Evolutionary conservation across 2,888 invertebrate species (phyloP).

Genomic region (Drosophila crucigera): DNA sequence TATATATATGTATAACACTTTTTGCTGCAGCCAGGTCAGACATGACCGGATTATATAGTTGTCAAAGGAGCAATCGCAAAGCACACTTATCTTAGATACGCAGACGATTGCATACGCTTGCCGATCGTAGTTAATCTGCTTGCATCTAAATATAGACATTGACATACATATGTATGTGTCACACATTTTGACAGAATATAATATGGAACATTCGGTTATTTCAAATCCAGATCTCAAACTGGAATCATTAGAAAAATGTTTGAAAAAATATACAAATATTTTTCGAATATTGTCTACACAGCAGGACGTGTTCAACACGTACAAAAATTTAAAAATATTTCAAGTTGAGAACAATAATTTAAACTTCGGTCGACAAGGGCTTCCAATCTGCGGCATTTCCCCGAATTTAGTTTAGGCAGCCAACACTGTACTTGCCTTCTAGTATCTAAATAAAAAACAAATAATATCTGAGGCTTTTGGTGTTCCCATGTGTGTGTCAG

Average conservation of each 20-base stretch:
- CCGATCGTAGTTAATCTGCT: neutral
- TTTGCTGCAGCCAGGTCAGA: neutral
- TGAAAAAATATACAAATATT: neutral
- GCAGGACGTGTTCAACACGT: neutral
- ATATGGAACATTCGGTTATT: neutral
- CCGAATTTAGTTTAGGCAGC: neutral
- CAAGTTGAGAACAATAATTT: neutral
- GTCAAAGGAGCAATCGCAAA: neutral
- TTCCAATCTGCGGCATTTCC: neutral
- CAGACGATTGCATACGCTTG: neutral
- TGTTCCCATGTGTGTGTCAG: neutral
- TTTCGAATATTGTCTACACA: neutral
- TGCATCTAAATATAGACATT: neutral
- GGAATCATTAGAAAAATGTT: neutral
- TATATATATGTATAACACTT: neutral
- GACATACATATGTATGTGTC: neutral
- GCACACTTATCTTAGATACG: neutral
- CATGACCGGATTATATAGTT: neutral
- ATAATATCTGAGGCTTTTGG: constrained; percentile 19
- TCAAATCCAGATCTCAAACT: neutral
- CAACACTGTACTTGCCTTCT: constrained; percentile 30
- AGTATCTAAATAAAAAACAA: constrained; percentile 25
- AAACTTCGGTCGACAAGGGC: neutral
- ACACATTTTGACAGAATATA: neutral
- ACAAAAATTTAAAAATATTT: neutral